These are phyloP conservation scores for Edolisoma coerulescens DNA, from an alignment of 2,113 vertebrate species.

Conservation along the genomic window DNA sequence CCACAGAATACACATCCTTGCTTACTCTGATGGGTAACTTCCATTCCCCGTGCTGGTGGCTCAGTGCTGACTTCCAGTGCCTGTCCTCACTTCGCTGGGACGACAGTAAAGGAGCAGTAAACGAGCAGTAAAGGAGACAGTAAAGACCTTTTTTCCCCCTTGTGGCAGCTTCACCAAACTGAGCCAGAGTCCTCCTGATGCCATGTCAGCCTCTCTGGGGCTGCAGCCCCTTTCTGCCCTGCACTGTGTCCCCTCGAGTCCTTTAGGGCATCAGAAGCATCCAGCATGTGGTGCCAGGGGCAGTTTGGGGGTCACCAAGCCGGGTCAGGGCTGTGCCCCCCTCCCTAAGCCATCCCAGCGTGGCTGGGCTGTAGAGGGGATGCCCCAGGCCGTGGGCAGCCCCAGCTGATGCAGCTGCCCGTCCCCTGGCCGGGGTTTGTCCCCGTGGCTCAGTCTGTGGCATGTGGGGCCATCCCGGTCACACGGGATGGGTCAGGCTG, in stretches of 20 bases:
- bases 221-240: background rate
- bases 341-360: background rate
- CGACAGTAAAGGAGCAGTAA: background rate
- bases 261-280: background rate
- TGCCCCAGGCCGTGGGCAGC: background rate
- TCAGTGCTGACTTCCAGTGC: background rate
- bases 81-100: background rate
- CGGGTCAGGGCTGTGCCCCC: background rate
- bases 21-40: background rate
- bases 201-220: background rate
- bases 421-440: background rate
- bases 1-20: background rate
- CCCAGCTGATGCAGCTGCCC: background rate
- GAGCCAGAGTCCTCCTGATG: background rate
- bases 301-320: background rate
- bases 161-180: background rate
- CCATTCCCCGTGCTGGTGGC: background rate
- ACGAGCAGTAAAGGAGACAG: background rate
- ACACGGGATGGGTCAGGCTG: background rate
- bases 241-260: rapidly evolving
- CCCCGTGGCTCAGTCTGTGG: rapidly evolving
- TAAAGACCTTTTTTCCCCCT: background rate
- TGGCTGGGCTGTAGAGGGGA: rapidly evolving
- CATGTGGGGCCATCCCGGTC: rapidly evolving
- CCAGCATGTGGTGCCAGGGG: background rate